Evolutionary conservation across 2,888 invertebrate genomes (phyloP).

Genomic region (Micoletzkya japonica): DNA sequence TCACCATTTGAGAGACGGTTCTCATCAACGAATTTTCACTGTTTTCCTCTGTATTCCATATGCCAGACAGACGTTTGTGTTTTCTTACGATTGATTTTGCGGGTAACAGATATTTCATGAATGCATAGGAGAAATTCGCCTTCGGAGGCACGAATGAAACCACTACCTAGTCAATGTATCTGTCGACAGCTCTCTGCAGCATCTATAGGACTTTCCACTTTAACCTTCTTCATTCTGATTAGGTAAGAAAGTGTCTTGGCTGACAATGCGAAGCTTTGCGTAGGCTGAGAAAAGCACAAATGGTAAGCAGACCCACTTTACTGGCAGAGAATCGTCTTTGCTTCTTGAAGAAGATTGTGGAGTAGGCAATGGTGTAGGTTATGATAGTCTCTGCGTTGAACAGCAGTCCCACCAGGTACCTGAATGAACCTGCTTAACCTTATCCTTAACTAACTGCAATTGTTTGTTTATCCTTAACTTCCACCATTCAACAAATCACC

Average conservation of each 20-base stretch:
- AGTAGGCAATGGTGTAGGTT: slow-evolving; percentile 13
- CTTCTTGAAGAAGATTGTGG: slow-evolving; percentile 1
- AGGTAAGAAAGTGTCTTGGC: too few relatives aligned
- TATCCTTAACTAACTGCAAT: not conserved
- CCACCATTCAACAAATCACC: too few relatives aligned
- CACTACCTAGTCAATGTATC: not conserved
- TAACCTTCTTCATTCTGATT: too few relatives aligned
- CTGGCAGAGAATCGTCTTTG: not conserved
- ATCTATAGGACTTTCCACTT: too few relatives aligned
- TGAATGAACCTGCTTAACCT: not conserved
- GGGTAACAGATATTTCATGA: slow-evolving; percentile 2
- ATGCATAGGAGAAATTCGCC: not conserved
- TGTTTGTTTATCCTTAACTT: too few relatives aligned
- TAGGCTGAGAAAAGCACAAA: too few relatives aligned
- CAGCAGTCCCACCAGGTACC: slow-evolving; percentile 7
- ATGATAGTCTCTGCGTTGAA: slow-evolving; percentile 9
- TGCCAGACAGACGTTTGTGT: too few relatives aligned
- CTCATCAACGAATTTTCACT: slow-evolving; percentile 19
- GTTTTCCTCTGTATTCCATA: slow-evolving; percentile 6
- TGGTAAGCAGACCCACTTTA: not conserved
- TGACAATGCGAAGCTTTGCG: too few relatives aligned
- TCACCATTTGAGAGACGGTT: too few relatives aligned
- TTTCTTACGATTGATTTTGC: too few relatives aligned
- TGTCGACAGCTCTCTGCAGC: too few relatives aligned
- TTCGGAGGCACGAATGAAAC: not conserved